Evolutionary conservation across 2,797 vertebrate genomes (phyloP), one percentile per base, ranked within the genome.

Genomic region (Balearica regulorum): DNA sequence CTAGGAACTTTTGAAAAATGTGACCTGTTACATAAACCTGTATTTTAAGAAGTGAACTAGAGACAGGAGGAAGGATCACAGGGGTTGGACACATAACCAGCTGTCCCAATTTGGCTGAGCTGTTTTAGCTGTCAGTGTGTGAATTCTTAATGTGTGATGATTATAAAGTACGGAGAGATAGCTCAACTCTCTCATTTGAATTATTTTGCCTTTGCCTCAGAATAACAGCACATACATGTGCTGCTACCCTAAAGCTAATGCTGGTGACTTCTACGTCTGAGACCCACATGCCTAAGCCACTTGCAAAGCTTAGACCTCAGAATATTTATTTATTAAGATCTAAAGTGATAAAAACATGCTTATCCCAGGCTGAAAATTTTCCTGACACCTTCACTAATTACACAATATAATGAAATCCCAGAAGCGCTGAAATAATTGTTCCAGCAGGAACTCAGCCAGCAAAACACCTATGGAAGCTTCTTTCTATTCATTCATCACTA

Each of bases 31-130:
- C 0, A 0, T 94, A 95, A 97, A 94, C 85, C 89, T 94, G 95
- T 93, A 91, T 95, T 97, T 96, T 96, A 94, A 76, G 95, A 95
- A 89, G 91, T 87, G 95, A 91, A 89, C 91, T 85, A 88, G 85
- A 95, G 91, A 93, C 90, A 91, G 95, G 94, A 95, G 95, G 95
- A 93, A 95, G 91, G 95, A 90, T 96, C 93, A 83, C 95, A 91
- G 90, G 95, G 95, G 95, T 91, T 95, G 94, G 96, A 97, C 93
- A 94, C 90, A 62, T 87, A 94, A 82, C 90, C 91, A 95, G 96
- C 90, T 95, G 94, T 95, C 96, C 85, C 96, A 57, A 69, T 95
- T 96, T 83, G 89, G 79, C 10, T 39, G 95, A 95, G 96, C 96
- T 95, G 94, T 90, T 96, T 84, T 76, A 95, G 94, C 93, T 96